These are phyloP conservation scores for Geothlypis trichas DNA, from an alignment of 2,113 vertebrate genomes.

Conservation along the genomic window DNA sequence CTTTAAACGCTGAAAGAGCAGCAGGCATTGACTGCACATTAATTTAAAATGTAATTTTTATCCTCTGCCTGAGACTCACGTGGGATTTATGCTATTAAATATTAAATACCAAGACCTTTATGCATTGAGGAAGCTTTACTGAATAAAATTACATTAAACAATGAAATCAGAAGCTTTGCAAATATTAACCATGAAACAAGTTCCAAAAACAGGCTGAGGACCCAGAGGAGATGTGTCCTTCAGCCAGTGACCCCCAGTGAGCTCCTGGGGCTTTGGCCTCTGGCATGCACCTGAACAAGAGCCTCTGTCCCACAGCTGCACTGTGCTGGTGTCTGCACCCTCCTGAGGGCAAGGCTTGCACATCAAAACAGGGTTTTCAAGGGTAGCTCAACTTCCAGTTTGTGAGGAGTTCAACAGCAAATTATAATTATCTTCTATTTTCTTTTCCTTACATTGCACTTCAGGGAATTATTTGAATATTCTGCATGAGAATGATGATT, in stretches of 20 bases:
- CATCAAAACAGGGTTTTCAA: neutral
- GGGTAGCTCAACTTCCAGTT: neutral
- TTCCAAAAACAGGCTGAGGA: neutral
- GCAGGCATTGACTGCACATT: neutral
- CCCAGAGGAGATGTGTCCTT: neutral
- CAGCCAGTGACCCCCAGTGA: neutral
- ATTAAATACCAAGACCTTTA: constrained; percentile 70
- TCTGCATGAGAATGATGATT: neutral
- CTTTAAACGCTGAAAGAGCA: neutral
- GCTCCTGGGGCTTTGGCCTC: neutral
- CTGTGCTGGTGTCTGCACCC: accelerated
- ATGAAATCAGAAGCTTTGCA: constrained; percentile 26
- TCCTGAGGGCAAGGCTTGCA: neutral
- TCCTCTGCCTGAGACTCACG: constrained; percentile 27
- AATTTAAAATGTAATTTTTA: constrained; percentile 61
- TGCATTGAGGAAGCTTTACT: constrained; percentile 37
- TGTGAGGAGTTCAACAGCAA: neutral
- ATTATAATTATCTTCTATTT: neutral
- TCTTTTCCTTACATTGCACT: neutral
- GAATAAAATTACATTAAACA: constrained; percentile 50
- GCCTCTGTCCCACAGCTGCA: accelerated
- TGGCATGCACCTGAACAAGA: accelerated
- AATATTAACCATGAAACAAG: neutral
- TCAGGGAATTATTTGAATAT: neutral
- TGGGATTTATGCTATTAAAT: constrained; percentile 64